Evolutionary conservation across 2,113 vertebrate genomes (phyloP), one percentile per base, ranked within the genome.

Genomic region (Gasterosteus nipponicus): DNA sequence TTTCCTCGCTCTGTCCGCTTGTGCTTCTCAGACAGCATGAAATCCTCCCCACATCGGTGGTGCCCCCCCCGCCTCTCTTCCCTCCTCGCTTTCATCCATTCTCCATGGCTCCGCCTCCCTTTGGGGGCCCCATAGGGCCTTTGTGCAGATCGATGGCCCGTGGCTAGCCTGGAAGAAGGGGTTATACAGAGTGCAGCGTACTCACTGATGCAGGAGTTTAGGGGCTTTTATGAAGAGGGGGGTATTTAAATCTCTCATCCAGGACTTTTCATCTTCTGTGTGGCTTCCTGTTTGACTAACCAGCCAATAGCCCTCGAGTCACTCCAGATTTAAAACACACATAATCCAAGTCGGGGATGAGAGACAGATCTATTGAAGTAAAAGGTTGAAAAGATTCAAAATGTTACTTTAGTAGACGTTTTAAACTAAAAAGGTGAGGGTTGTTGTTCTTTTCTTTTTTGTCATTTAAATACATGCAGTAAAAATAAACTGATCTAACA

Each of bases 141-240:
- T 93, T 89, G 82, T 86, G 41, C 9, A 91, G 92, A 93, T 16
- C 11, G 60, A 94, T 90, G 85, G 87, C 77, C 89, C 76, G 85
- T 90, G 82, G 85, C 90, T 61, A 58, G 76, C 56, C 69, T 72
- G 60, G 68, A 67, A 71, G 82, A 15, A 56, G 69, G 22, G 83
- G 84, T 86, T 84, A 75, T 9, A 33, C 29, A 75, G 73, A 88
- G 81, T 86, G 60, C 86, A 88, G 39, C 39, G 0, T 5, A 9
- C 68, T 65, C 51, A 3, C 62, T 22, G 68, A 29, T 58, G 59
- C 18, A 49, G 44, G 70, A 56, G 54, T 75, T 63, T 49, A 26
- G 22, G 19, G 26, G 19, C 2, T 64, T 39, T 46, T 46, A 38
- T 44, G 8, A 69, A 44, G n/a, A 19, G n/a, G 65, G 31, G 39